Base-by-base conservation (phyloP, 2,797 vertebrate species). In the Rhabdophis nuchalis region DNA sequence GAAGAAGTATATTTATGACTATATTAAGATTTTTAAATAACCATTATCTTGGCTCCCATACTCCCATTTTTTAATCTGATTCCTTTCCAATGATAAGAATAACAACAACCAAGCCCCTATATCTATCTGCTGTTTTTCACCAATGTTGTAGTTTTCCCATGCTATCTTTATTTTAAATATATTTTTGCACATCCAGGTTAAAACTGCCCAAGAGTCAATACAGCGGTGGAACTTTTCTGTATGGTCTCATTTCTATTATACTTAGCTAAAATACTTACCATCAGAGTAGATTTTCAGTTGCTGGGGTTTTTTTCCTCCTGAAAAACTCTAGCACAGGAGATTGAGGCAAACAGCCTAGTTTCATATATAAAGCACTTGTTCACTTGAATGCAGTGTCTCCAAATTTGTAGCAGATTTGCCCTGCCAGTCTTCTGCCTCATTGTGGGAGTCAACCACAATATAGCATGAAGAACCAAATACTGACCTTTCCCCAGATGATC, bases 311-410 rank as follows among this genome's bases (percentile, higher is more conserved):
- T n/a, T 7, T 1, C 64, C n/a, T 72, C 14, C n/a, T 72, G n/a
- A 90, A 88, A 92, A 93, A 82, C 2, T 91, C 61, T 90, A 94
- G 82, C 86, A 95, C 58, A 86, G 87, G 68, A 94, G 90, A 96
- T 88, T 56, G 92, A 95, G 89, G 95, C 92, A 94, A 25, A 92
- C 53, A 93, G 64, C 50, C 95, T 95, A 95, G 20, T 95, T 89
- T 96, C 95, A 96, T 95, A 94, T 94, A 94, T 95, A 96, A 96
- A 90, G 86, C 91, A 95, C 94, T 96, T 96, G 96, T 94, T 93
- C 95, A 94, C 93, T 94, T 92, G 93, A 96, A 61, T 29, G n/a
- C 6, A 18, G n/a, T 18, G 6, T 72, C 6, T 94, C 91, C 92
- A 94, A 2, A 0, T 89, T 0, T 94, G 86, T 61, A 93, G 93